Evolutionary conservation across 2,888 invertebrate genomes (phyloP), one percentile per base, ranked within the genome.

Genomic region (Carterocephalus palaemon): DNA sequence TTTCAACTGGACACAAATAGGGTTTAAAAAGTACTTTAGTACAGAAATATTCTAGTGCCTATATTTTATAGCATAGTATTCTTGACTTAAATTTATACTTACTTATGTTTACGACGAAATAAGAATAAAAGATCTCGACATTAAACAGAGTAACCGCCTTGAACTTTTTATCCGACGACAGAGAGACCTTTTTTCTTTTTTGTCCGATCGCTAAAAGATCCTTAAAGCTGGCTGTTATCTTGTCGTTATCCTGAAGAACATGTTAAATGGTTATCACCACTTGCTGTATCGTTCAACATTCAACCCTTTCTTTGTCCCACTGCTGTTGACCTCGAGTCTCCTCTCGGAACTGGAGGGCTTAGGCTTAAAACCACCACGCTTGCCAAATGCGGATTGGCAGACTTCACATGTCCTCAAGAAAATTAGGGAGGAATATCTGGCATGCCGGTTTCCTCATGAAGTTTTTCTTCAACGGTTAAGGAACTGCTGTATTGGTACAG

Each of bases 191-290:
- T 65, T 64, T 61, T 56, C 59, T 72, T 57, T 56, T 52, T 54
- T 78, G 76, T 75, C 76, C 67, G 60, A 59, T 66, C 63, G 63
- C 67, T 67, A 76, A 80, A 81, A 83, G 82, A 80, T 62, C 64
- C 65, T 61, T 57, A 56, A 55, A 56, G 62, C 62, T 57, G 62
- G 56, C 50, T 53, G 64, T 75, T 83, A 83, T 83, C 79, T 76
- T 51, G 47, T 59, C 57, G 58, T 64, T 79, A 70, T 81, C 84
- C 74, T 83, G 82, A 69, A 63, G 56, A 57, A 64, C 57, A 57
- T 60, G 54, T 43, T 43, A 26, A 28, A 29, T 42, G 19, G 12
- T 32, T 4, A 24, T 19, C n/a, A n/a, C n/a, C n/a, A n/a, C n/a
- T n/a, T n/a, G n/a, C n/a, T n/a, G n/a, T n/a, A n/a, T n/a, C n/a